These are phyloP conservation scores for Nysson spinosus DNA, from an alignment of 2,888 invertebrate species.

Conservation along the genomic window DNA sequence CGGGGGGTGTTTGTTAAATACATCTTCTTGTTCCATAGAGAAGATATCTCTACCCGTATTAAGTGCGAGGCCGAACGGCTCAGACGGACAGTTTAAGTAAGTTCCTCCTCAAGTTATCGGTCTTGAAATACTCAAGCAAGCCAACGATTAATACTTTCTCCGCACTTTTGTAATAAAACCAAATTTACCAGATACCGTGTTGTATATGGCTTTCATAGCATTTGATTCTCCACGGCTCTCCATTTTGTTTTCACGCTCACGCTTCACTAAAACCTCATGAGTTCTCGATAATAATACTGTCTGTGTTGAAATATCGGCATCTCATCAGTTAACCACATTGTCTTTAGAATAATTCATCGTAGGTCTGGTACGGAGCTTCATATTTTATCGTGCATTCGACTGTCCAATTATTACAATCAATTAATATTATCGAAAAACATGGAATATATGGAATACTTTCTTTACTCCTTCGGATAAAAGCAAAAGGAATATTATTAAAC, in stretches of 20 bases:
- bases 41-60: slow-evolving; percentile 73
- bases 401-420: too few species aligned
- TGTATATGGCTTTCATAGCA: slow-evolving; percentile 46
- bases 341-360: slow-evolving; percentile 49
- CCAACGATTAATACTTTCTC: slow-evolving; percentile 46
- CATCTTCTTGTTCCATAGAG: slow-evolving; percentile 73
- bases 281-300: slow-evolving; percentile 46
- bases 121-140: slow-evolving; percentile 53
- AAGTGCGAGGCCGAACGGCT: slow-evolving; percentile 70
- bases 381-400: background rate
- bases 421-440: too few species aligned
- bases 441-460: too few species aligned
- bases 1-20: slow-evolving; percentile 56
- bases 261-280: slow-evolving; percentile 64
- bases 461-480: too few species aligned
- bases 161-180: slow-evolving; percentile 48
- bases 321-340: slow-evolving; percentile 65
- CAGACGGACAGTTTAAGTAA: slow-evolving; percentile 72
- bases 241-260: slow-evolving; percentile 59
- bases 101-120: slow-evolving; percentile 65
- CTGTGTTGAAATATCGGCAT: slow-evolving; percentile 36
- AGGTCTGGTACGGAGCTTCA: background rate
- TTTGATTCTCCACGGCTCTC: slow-evolving; percentile 44
- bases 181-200: slow-evolving; percentile 49
- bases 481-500: too few species aligned